Evolutionary conservation across 2,113 vertebrate species (phyloP), one percentile per base, ranked within the genome.

Genomic region (Elephas maximus): DNA sequence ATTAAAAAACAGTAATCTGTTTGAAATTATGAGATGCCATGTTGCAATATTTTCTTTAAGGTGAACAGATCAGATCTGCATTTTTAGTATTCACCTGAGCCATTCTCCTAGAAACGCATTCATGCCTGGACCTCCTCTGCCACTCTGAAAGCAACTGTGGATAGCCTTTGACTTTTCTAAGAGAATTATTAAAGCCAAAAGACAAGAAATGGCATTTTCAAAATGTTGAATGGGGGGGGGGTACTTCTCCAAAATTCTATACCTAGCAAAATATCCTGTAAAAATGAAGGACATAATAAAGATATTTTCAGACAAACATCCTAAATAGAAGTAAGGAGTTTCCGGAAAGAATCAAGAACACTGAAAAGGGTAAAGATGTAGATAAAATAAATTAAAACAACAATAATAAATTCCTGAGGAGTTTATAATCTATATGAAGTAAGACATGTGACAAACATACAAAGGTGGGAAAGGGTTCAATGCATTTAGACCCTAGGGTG

Each of bases 1-100:
- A 96, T 96, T 97, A 95, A 95, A 96, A 98, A 96, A 41, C 26
- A 95, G 65, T 8, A 92, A 82, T 96, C 51, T 94, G 65, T 96
- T 15, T 95, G 73, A 97, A 98, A 95, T 85, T 53, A 88, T 63
- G 80, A 92, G 94, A 98, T 88, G 0, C 45, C 92, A 96, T 6
- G 17, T 95, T 44, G 48, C 51, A 80, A 96, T 95, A 77, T 4
- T 93, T 98, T 91, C 62, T 81, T 94, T 60, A 17, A 88, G 30
- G 44, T 48, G 1, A 88, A 63, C 33, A 73, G 3, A 94, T 60
- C 30, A 92, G 33, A 83, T 76, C 20, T 77, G 45, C 71, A 45
- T 33, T 76, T 71, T 88, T 53, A 41, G 14, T 88, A 78, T 51
- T 78, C 4, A 62, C 15, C 6, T 71, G 57, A 83, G 33, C 28